phyloP scores from a whole-genome alignment of 2,888 invertebrate genomes.

The Apodemia duryi region DNA sequence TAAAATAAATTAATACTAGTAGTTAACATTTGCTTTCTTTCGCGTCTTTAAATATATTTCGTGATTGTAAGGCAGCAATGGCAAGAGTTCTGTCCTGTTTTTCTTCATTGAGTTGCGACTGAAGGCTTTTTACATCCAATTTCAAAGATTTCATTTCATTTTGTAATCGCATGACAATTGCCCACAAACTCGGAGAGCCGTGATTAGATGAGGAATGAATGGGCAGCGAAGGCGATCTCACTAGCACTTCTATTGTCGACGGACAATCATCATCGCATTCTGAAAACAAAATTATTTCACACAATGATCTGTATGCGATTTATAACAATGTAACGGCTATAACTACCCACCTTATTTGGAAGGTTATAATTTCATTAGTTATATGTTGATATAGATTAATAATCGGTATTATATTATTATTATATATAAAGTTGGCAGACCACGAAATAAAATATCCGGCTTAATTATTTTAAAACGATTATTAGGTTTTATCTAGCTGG shows the following conservation, averaged over 20 bases:
- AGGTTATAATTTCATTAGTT: background rate
- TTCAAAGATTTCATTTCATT: constrained; percentile 85
- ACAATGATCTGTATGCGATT: constrained; percentile 22
- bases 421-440: background rate
- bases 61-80: constrained; percentile 63
- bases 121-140: constrained; percentile 78
- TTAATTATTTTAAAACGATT: background rate
- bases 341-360: constrained; percentile 30
- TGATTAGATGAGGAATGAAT: constrained; percentile 57
- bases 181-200: constrained; percentile 83
- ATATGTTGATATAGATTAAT: background rate
- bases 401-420: background rate
- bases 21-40: constrained; percentile 70
- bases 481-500: too few relatives aligned
- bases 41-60: constrained; percentile 61
- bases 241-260: constrained; percentile 59
- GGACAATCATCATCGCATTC: constrained; percentile 72
- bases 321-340: constrained; percentile 31
- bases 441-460: background rate
- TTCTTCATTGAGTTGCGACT: constrained; percentile 84
- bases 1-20: constrained; percentile 8
- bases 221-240: constrained; percentile 70
- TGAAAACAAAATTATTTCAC: constrained; percentile 50
- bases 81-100: constrained; percentile 74
- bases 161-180: constrained; percentile 87